These are phyloP conservation scores for Drosophila recens DNA, from an alignment of 2,888 invertebrate genomes.

Conservation along the genomic window DNA sequence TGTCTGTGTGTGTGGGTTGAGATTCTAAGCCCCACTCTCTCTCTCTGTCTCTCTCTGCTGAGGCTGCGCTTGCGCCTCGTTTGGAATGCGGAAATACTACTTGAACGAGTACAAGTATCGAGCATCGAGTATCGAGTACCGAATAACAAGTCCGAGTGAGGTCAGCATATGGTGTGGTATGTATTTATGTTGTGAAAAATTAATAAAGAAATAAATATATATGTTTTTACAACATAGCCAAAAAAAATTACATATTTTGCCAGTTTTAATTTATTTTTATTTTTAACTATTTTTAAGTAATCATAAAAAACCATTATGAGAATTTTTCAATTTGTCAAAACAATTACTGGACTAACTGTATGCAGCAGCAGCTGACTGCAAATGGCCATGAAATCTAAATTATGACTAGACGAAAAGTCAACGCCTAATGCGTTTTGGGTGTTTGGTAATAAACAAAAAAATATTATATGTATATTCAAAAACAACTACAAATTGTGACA, in stretches of 20 bases:
- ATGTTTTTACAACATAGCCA: not conserved
- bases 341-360: not conserved
- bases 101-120: slow-evolving; percentile 30
- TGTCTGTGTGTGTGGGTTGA: slow-evolving; percentile 15
- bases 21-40: not conserved
- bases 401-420: slow-evolving; percentile 20
- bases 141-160: slow-evolving; percentile 1
- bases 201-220: not conserved
- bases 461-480: not conserved
- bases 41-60: slow-evolving; percentile 1
- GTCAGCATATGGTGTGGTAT: slow-evolving; percentile 4
- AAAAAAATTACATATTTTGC: too few species aligned
- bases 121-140: slow-evolving; percentile 2
- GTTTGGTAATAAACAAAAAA: not conserved
- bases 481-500: slow-evolving; percentile 3
- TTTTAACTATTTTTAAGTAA: too few species aligned
- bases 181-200: not conserved
- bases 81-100: slow-evolving; percentile 55
- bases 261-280: too few species aligned
- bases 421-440: not conserved
- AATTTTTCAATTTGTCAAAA: too few species aligned
- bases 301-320: too few species aligned
- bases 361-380: slow-evolving; percentile 14
- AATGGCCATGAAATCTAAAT: slow-evolving; percentile 4
- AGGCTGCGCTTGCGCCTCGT: slow-evolving; percentile 44